Evolutionary conservation across 2,888 invertebrate species (phyloP), one percentile per base, ranked within the genome.

Genomic region (Mechanitis mazaeus): DNA sequence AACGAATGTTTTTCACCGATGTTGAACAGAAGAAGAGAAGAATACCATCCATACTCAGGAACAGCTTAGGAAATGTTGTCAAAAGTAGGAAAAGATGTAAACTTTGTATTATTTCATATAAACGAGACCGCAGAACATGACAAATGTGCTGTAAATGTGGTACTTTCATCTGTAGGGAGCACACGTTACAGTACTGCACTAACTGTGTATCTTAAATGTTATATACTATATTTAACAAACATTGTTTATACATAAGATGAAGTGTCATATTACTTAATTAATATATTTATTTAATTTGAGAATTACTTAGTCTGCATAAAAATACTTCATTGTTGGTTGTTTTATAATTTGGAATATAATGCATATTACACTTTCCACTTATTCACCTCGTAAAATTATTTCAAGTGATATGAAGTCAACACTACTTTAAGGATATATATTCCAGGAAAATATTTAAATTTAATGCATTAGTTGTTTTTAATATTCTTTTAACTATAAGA

Each of bases 121-220:
- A 84, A 71, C 74, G 80, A 1, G 87, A 87, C 53, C 75, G 89
- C 42, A 80, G 80, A 72, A 87, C 89, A 1, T 83, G 75, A 67
- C 78, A 79, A 50, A 77, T 63, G 61, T 90, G 89, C 71, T 59
- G 77, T 1, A 83, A 83, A 68, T 90, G 90, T 66, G 80, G 78
- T 2, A 77, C 76, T 61, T 79, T 76, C 65, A 81, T 85, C 56
- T 90, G 90, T 68, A 83, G 75, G 68, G 88, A 90, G 61, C 90
- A 90, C 71, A 76, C 82, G 56, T 76, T 81, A 33, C 65, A 66
- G 53, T 67, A 87, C 46, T 90, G 87, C 68, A 76, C 78, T 56
- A 71, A 76, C 67, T 89, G 88, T 74, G 71, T 59, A 28, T 28
- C 61, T 42, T 28, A 58, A 12, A 66, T 64, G 61, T 28, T 31